A percentile compares a stretch with the other conserved stretches of the same genome.
Evolutionary conservation across 1,140 invertebrate species (phyloP).

Genomic region (Sycobia sp.): DNA sequence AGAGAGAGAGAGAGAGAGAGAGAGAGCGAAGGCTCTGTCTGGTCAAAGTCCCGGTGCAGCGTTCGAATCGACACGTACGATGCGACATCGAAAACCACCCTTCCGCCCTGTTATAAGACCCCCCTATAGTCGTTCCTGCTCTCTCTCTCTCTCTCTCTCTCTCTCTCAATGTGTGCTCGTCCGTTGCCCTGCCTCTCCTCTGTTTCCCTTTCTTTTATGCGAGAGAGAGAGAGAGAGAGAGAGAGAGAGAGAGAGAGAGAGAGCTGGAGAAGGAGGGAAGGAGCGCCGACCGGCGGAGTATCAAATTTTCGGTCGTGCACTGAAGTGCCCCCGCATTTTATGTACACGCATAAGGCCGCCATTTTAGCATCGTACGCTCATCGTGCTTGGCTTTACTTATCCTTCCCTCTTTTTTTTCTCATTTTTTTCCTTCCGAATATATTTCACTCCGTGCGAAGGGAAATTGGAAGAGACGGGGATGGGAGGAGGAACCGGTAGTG

Average conservation of each 20-base stretch:
- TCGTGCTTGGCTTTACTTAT: too few relatives aligned
- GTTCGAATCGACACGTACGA: conserved; percentile 1
- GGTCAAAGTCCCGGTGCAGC: too few relatives aligned
- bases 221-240: conserved; percentile 1
- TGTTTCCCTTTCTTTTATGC: conserved; percentile 2
- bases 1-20: too few relatives aligned
- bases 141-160: not conserved
- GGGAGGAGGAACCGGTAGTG: too few relatives aligned
- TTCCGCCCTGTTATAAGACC: conserved; percentile 12
- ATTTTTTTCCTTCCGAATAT: too few relatives aligned
- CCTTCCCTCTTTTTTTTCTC: too few relatives aligned
- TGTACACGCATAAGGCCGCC: too few relatives aligned
- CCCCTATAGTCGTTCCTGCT: not conserved
- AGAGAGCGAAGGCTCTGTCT: too few relatives aligned
- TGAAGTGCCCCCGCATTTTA: not conserved
- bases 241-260: conserved; percentile 13
- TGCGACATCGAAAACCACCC: conserved; percentile 21
- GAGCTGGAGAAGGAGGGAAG: conserved; percentile 15
- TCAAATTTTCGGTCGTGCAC: conserved; percentile 13
- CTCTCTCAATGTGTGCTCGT: too few relatives aligned
- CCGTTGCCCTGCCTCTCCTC: not conserved
- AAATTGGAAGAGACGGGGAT: too few relatives aligned
- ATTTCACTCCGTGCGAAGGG: too few relatives aligned
- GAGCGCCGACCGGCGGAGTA: not conserved
- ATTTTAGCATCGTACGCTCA: not conserved